Evolutionary conservation across 1,140 invertebrate species (phyloP).

Genomic region (Pissodes strobi): DNA sequence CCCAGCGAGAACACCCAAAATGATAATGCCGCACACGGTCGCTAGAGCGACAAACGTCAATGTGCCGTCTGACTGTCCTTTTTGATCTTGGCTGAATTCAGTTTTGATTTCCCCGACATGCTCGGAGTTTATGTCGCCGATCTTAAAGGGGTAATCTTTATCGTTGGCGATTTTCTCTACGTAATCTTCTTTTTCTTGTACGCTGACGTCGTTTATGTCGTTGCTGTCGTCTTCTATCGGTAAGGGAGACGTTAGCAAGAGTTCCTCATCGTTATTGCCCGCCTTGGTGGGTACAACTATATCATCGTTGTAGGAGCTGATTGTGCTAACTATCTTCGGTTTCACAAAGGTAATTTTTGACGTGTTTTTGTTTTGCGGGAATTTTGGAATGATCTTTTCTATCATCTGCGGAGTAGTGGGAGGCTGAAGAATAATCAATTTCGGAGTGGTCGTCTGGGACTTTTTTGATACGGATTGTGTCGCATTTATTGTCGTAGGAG

Average conservation of each 20-base stretch:
- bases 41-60: constrained; percentile 2
- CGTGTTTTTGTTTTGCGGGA: neutral
- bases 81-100: constrained; percentile 9
- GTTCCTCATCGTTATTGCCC: constrained; percentile 15
- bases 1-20: constrained; percentile 4
- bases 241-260: constrained; percentile 4
- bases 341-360: constrained; percentile 10
- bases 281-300: constrained; percentile 7
- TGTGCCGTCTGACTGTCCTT: neutral
- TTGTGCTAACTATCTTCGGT: neutral
- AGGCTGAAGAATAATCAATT: neutral
- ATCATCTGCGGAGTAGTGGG: constrained; percentile 3
- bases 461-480: too few relatives aligned
- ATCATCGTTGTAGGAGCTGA: constrained; percentile 8
- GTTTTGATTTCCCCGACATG: constrained; percentile 15
- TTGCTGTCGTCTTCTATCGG: constrained; percentile 4
- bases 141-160: neutral
- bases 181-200: constrained; percentile 18
- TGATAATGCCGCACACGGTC: neutral
- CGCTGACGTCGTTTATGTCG: constrained; percentile 11
- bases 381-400: constrained; percentile 10
- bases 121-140: neutral
- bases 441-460: neutral
- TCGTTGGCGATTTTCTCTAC: constrained; percentile 18
- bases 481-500: too few relatives aligned